Evolutionary conservation across 2,797 vertebrate genomes (phyloP).

Genomic region (Acrossocheilus fasciatus): DNA sequence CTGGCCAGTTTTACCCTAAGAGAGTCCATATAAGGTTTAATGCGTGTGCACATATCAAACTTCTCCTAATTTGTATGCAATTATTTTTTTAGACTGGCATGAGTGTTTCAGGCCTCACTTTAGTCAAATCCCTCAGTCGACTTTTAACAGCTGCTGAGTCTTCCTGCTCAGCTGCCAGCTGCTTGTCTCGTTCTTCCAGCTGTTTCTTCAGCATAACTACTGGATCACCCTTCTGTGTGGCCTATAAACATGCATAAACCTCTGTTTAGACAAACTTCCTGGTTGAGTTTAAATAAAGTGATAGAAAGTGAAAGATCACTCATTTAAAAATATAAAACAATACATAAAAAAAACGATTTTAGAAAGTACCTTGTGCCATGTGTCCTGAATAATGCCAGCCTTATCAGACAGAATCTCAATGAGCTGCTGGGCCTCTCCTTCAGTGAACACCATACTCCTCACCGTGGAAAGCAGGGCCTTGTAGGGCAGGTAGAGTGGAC

Average conservation of each 20-base stretch:
- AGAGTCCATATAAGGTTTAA: neutral
- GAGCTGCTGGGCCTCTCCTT: conserved; percentile 89
- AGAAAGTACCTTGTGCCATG: conserved; percentile 89
- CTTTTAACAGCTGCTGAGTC: conserved; percentile 83
- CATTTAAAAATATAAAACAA: conserved; percentile 17
- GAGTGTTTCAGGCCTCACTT: conserved; percentile 74
- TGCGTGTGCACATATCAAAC: neutral
- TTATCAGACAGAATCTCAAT: conserved; percentile 94
- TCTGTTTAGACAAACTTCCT: neutral
- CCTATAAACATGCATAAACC: conserved; percentile 73
- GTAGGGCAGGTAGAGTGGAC: conserved; percentile 87
- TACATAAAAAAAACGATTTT: neutral
- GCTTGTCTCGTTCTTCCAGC: conserved; percentile 92
- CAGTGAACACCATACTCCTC: conserved; percentile 89
- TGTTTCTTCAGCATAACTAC: conserved; percentile 89
- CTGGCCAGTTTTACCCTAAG: neutral
- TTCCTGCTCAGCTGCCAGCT: conserved; percentile 87
- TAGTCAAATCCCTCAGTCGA: conserved; percentile 87
- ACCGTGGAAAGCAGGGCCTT: conserved; percentile 89
- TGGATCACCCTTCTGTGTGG: conserved; percentile 92
- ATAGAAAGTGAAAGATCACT: neutral
- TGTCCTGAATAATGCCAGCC: conserved; percentile 86
- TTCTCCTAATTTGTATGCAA: neutral
- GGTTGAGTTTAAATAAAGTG: neutral
- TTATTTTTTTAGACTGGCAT: neutral